These are phyloP conservation scores for Anarrhichthys ocellatus DNA, from an alignment of 2,113 vertebrate genomes.

Conservation along the genomic window DNA sequence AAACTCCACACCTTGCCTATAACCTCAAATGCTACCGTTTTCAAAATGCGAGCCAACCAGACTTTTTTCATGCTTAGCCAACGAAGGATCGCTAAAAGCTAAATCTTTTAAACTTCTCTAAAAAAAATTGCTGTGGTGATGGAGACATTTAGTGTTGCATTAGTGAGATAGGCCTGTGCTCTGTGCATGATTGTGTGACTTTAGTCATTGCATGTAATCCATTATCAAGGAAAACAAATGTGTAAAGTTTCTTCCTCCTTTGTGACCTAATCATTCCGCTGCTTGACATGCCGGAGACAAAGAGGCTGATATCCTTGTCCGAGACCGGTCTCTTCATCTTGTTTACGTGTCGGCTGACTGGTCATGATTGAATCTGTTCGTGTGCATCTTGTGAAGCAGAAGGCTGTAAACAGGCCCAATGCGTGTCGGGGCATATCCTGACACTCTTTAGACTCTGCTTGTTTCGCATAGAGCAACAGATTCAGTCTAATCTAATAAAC, in stretches of 20 bases:
- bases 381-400: conserved; percentile 62
- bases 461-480: conserved; percentile 46
- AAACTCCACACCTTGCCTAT: background rate
- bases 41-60: background rate
- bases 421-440: conserved; percentile 51
- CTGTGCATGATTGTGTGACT: background rate
- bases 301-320: conserved; percentile 21
- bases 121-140: background rate
- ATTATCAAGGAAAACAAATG: background rate
- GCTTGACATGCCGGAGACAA: background rate
- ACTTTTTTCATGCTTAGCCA: background rate
- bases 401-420: conserved; percentile 69
- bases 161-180: background rate
- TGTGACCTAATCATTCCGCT: background rate
- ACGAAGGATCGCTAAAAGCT: background rate
- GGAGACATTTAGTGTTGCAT: background rate
- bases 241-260: background rate
- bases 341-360: conserved; percentile 43
- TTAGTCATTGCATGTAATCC: background rate
- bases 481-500: conserved; percentile 71
- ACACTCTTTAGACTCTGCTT: conserved; percentile 39
- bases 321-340: conserved; percentile 19
- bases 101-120: background rate
- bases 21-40: background rate
- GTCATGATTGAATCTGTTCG: conserved; percentile 51